These are phyloP conservation scores for Wiebesia pumilae DNA, from an alignment of 1,140 invertebrate genomes.

Conservation along the genomic window DNA sequence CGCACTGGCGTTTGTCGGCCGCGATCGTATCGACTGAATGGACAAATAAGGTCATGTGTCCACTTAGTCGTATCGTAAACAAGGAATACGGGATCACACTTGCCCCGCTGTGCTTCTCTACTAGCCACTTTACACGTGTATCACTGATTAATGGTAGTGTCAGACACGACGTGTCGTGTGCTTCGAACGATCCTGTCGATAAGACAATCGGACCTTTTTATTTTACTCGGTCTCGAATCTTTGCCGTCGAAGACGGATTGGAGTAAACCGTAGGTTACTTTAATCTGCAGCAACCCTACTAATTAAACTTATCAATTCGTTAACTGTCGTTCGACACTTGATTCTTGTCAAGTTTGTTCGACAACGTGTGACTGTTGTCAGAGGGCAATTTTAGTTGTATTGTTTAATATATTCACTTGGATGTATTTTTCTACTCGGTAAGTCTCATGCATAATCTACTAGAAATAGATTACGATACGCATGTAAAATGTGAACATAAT, in stretches of 20 bases:
- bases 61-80: slow-evolving; percentile 1
- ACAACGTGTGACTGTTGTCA: background rate
- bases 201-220: background rate
- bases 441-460: background rate
- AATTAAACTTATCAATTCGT: slow-evolving; percentile 1
- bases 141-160: slow-evolving; percentile 8
- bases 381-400: background rate
- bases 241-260: background rate
- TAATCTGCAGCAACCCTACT: background rate
- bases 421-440: background rate
- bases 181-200: background rate
- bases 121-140: slow-evolving; percentile 15
- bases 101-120: background rate
- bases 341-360: background rate
- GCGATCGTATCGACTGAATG: background rate
- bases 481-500: background rate
- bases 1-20: background rate
- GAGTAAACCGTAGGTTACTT: background rate
- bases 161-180: background rate
- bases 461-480: background rate
- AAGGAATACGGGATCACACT: slow-evolving; percentile 1
- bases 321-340: background rate
- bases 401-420: slow-evolving; percentile 8
- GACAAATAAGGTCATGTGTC: background rate
- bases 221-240: background rate